Conservation (phyloP, 2,113 vertebrate genomes). For the Hydrolagus affinis region DNA sequence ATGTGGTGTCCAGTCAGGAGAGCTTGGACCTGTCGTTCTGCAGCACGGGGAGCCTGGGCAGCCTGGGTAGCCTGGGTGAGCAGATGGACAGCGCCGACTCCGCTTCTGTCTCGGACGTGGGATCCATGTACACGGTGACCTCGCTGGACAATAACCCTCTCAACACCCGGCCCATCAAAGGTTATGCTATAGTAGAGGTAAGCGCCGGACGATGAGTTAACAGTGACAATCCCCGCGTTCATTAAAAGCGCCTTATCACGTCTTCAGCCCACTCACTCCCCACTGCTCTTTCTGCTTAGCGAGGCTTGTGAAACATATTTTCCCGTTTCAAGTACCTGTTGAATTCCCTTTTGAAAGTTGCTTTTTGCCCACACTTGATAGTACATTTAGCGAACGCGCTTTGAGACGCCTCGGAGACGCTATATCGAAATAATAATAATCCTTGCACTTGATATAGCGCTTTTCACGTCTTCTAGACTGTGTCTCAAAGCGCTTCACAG, state of each 20-base stretch:
- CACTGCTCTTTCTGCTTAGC: no score
- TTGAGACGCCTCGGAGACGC: no score
- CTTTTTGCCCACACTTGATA: no score
- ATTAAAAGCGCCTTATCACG: background rate
- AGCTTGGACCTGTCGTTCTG: conserved; percentile 87
- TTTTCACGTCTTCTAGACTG: no score
- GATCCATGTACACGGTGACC: conserved; percentile 76
- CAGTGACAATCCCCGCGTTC: no score
- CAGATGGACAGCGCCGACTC: conserved; percentile 73
- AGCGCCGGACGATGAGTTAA: background rate
- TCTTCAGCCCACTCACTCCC: background rate
- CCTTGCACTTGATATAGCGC: no score
- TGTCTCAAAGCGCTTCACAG: no score
- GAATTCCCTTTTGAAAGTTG: no score
- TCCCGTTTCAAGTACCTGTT: no score
- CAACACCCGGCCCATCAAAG: conserved; percentile 75
- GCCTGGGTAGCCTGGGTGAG: conserved; percentile 83
- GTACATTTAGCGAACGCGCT: no score
- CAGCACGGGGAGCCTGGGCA: conserved; percentile 86
- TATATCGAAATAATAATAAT: no score
- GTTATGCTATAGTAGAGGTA: conserved; percentile 95
- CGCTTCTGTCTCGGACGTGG: conserved; percentile 67
- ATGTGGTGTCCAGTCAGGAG: conserved; percentile 87
- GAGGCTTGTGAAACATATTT: no score
- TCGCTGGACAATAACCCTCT: conserved; percentile 74